Evolutionary conservation across 2,797 vertebrate genomes (phyloP).

Genomic region (Dryobates pubescens): DNA sequence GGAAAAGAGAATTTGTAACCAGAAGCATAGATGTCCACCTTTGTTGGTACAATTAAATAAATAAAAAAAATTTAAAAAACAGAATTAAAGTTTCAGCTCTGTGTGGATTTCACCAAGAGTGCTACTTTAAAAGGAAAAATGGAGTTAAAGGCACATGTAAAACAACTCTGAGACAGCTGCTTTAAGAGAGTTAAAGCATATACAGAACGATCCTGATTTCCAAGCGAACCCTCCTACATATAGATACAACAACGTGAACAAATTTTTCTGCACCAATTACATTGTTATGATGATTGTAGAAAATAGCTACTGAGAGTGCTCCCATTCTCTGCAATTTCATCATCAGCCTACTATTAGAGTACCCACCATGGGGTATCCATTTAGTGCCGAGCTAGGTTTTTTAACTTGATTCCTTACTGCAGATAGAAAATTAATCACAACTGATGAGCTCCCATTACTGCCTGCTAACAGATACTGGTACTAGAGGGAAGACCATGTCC

Average conservation of each 20-base stretch:
- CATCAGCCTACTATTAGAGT: not conserved
- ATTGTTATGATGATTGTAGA: not conserved
- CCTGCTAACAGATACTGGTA: not conserved
- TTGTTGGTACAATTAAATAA: not conserved
- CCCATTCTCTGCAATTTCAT: not conserved
- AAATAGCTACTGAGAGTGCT: conserved; percentile 24
- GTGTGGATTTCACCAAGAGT: not conserved
- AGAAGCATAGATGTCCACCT: not conserved
- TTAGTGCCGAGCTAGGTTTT: not conserved
- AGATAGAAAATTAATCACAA: not conserved
- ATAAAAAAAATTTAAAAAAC: not conserved
- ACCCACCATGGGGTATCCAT: not conserved
- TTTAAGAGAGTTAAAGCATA: not conserved
- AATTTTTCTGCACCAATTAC: not conserved
- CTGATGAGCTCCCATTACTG: not conserved
- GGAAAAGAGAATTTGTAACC: not conserved
- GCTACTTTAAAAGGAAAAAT: not conserved
- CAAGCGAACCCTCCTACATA: not conserved
- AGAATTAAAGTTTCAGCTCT: not conserved
- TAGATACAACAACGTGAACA: not conserved
- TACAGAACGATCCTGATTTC: not conserved
- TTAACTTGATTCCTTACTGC: not conserved
- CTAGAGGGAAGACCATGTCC: not conserved
- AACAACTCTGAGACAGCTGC: not conserved
- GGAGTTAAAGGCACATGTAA: not conserved